Conservation (phyloP, 2,797 vertebrate genomes). For the Cyclura pinguis region DNA sequence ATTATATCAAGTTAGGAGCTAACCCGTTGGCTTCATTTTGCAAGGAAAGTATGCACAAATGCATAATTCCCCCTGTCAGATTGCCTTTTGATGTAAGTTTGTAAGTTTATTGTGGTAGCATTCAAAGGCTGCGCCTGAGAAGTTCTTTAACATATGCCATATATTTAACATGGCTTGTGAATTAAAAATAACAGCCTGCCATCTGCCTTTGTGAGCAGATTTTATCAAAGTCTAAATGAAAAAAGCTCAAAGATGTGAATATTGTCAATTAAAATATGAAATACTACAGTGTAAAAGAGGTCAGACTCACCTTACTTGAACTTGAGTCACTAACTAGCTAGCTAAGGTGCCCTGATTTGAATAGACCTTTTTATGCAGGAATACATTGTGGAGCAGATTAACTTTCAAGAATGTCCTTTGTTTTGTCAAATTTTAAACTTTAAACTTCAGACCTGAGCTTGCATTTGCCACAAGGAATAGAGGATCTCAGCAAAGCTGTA, state of each 20-base stretch:
- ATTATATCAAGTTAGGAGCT: conserved; percentile 70
- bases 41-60: conserved; percentile 74
- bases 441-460: conserved; percentile 48
- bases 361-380: conserved; percentile 49
- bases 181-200: conserved; percentile 87
- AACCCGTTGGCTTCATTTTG: conserved; percentile 76
- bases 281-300: conserved; percentile 77
- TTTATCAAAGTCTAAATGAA: conserved; percentile 84
- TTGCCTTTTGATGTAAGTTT: conserved; percentile 81
- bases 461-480: conserved; percentile 36
- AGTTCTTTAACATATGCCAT: conserved; percentile 86
- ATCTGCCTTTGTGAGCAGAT: conserved; percentile 85
- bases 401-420: conserved; percentile 36
- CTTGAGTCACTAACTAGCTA: conserved; percentile 53
- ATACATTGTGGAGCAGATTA: conserved; percentile 43
- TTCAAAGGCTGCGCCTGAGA: conserved; percentile 83
- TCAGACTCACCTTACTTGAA: conserved; percentile 72
- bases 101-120: conserved; percentile 82
- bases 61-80: conserved; percentile 74
- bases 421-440: conserved; percentile 54
- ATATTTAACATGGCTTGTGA: conserved; percentile 87
- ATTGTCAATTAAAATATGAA: conserved; percentile 86
- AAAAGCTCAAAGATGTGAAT: conserved; percentile 82
- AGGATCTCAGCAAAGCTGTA: conserved; percentile 10
- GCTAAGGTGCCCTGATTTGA: conserved; percentile 43